Conservation (phyloP, 2,113 vertebrate species). For the Globicephala melas region DNA sequence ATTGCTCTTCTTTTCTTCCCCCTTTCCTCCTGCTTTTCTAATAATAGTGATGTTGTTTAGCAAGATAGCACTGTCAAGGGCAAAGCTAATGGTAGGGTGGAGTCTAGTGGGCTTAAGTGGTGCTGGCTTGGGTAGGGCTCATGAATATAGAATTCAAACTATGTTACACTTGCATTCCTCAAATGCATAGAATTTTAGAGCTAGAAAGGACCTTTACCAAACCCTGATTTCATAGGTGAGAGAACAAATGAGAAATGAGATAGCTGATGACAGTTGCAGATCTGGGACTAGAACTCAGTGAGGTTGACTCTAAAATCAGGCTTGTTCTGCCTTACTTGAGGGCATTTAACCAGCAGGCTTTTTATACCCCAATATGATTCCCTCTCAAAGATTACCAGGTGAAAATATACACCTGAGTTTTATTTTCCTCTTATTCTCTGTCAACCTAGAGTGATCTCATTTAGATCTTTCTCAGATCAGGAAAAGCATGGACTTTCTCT, state of each 20-base stretch:
- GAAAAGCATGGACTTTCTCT: conserved; percentile 45
- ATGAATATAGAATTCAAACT: background rate
- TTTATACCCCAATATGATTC: background rate
- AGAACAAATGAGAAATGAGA: background rate
- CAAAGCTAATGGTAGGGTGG: background rate
- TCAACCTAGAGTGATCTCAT: background rate
- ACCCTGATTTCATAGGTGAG: background rate
- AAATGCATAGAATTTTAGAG: background rate
- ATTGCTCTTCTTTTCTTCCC: too few relatives aligned
- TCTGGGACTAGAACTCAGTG: background rate
- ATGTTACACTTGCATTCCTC: background rate
- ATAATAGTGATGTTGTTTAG: background rate
- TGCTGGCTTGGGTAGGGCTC: background rate
- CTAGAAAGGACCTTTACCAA: background rate
- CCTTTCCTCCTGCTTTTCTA: background rate
- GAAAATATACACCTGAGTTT: background rate
- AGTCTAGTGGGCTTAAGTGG: rapidly evolving
- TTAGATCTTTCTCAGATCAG: background rate
- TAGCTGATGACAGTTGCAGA: rapidly evolving
- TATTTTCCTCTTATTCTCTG: background rate
- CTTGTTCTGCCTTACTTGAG: background rate
- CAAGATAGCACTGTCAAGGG: background rate
- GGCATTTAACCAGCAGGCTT: background rate
- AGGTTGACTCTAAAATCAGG: background rate
- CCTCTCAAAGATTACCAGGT: background rate